A percentile compares a stretch with the other conserved stretches of the same genome.
phyloP scores from a whole-genome alignment of 2,113 vertebrate genomes.

The Menura novaehollandiae region DNA sequence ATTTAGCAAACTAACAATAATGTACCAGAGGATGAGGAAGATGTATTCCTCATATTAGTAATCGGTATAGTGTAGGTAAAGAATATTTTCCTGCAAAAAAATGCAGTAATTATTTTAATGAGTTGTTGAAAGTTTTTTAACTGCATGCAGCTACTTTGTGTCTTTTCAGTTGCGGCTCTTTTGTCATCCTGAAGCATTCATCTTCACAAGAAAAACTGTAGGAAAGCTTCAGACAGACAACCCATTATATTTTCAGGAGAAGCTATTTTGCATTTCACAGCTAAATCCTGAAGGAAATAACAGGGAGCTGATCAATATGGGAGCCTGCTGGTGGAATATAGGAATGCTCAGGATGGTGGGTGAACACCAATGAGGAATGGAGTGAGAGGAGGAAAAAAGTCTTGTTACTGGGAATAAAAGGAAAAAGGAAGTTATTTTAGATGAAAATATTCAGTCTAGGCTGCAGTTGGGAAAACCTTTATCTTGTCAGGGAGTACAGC shows the following conservation, averaged over 20 bases:
- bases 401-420: background rate
- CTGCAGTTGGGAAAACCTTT: background rate
- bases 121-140: background rate
- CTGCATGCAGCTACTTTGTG: background rate
- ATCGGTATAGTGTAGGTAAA: background rate
- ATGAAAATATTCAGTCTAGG: background rate
- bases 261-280: background rate
- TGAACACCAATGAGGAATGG: background rate
- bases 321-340: background rate
- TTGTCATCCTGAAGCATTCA: background rate
- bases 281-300: background rate
- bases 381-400: background rate
- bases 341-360: background rate
- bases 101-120: background rate
- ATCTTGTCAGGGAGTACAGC: background rate
- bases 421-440: background rate
- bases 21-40: background rate
- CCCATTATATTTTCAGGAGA: background rate
- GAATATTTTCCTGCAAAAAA: background rate
- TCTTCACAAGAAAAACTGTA: background rate
- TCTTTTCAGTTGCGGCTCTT: background rate
- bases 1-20: background rate
- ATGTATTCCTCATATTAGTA: background rate
- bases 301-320: background rate
- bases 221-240: background rate